Evolutionary conservation across 2,797 vertebrate genomes (phyloP), one percentile per base, ranked within the genome.

Genomic region (Sebastes goodei): DNA sequence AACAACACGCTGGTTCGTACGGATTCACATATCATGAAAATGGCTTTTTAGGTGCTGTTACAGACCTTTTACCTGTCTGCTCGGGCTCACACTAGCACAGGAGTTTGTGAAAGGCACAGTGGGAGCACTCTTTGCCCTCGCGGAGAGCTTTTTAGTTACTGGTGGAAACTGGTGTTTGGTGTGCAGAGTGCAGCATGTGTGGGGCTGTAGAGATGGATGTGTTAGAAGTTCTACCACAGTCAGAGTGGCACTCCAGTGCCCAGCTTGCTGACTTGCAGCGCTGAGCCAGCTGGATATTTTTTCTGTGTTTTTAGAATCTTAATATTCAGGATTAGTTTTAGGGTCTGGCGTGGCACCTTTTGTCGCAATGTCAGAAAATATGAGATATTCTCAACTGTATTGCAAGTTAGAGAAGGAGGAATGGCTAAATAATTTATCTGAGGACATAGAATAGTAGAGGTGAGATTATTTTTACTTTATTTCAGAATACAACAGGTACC

Each of bases 1-100:
- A 91, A 87, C 76, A 85, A 82, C 67, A 74, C 71, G 74, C 87
- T 84, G 76, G 72, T 82, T 89, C 84, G 62, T 88, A 84, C 66
- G 83, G 81, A 90, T 89, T 91, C 87, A 79, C 60, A 79, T 80
- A 84, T 91, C 83, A 88, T 92, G 70, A 92, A 91, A 92, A 88
- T 67, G 57, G 46, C 74, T 86, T 92, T 89, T 91, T 91, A 87
- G 85, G 93, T 89, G 77, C 78, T 88, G 70, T 86, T 86, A 75
- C 65, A 88, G 82, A 84, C 74, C 83, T 85, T 85, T 86, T 89
- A 88, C 80, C 87, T 90, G 80, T 88, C 86, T 84, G 74, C 70
- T 76, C 42, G n/a, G 42, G 42, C 80, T 89, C 85, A 86, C 71
- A 78, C 76, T 75, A 63, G 63, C 74, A 74, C 62, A 32, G 70